phyloP scores from a whole-genome alignment of 2,113 vertebrate genomes.

The Ctenomys sociabilis region DNA sequence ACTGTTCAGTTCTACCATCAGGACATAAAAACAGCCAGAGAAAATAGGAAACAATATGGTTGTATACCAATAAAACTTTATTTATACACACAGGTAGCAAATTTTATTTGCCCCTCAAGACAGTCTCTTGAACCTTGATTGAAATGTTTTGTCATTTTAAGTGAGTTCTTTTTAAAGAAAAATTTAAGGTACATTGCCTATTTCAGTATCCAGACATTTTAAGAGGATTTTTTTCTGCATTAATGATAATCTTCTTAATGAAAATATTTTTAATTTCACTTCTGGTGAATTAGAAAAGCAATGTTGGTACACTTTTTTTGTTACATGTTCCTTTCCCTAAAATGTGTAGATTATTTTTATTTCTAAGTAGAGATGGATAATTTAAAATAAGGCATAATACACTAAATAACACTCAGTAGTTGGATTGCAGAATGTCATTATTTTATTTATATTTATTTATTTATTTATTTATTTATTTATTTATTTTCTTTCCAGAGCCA shows the following conservation, averaged over 20 bases:
- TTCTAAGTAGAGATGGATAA: not conserved
- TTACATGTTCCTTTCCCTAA: not conserved
- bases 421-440: not conserved
- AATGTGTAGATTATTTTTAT: not conserved
- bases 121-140: not conserved
- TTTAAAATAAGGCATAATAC: not conserved
- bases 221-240: not conserved
- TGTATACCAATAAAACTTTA: conserved; percentile 15
- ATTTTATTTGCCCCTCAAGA: not conserved
- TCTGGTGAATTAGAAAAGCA: not conserved
- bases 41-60: not conserved
- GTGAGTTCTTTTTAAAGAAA: not conserved
- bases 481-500: no score
- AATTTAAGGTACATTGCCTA: not conserved
- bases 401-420: not conserved
- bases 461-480: no score
- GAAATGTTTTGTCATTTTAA: not conserved
- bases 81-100: not conserved
- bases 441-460: no score
- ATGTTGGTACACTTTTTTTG: not conserved
- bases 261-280: conserved; percentile 6
- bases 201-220: not conserved
- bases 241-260: not conserved
- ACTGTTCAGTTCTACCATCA: not conserved
- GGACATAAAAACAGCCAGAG: not conserved